Conservation (phyloP, 2,113 vertebrate species). For the Pelobates fuscus region DNA sequence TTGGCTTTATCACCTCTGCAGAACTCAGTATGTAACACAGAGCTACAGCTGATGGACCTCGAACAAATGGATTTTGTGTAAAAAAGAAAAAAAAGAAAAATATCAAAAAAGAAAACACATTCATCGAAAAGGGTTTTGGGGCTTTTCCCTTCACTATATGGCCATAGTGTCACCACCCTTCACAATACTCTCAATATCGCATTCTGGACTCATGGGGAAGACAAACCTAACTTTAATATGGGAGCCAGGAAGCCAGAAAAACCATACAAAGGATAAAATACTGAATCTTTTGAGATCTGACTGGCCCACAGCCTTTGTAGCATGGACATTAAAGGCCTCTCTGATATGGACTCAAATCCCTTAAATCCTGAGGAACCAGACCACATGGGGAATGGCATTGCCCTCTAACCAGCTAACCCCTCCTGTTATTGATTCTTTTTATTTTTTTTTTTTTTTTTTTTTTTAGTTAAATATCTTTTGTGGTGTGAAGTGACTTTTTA, state of each 20-base stretch:
- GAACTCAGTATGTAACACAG: constrained; percentile 64
- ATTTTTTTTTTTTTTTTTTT: constrained; percentile 56
- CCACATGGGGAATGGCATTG: constrained; percentile 67
- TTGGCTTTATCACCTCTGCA: constrained; percentile 62
- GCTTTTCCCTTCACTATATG: constrained; percentile 46
- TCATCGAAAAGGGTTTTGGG: constrained; percentile 40
- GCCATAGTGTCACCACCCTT: constrained; percentile 53
- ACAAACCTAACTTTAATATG: not conserved
- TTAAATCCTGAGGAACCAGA: constrained; percentile 69
- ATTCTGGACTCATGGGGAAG: constrained; percentile 25
- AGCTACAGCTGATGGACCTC: constrained; percentile 57
- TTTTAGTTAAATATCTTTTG: constrained; percentile 80
- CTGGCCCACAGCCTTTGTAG: constrained; percentile 27
- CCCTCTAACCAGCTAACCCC: constrained; percentile 66
- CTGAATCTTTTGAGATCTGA: constrained; percentile 19
- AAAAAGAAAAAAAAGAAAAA: constrained; percentile 48
- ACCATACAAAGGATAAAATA: constrained; percentile 10
- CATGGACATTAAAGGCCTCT: constrained; percentile 25
- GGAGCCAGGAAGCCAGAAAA: constrained; percentile 1
- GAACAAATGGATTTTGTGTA: constrained; percentile 55
- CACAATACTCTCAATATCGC: constrained; percentile 23
- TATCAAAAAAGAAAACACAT: constrained; percentile 33
- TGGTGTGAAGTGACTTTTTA: constrained; percentile 83
- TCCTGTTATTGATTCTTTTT: not conserved
- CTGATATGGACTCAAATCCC: constrained; percentile 46